A percentile compares a stretch with the other conserved stretches of the same genome.
Evolutionary conservation across 2,797 vertebrate species (phyloP).

Genomic region (Notolepis coatsorum): DNA sequence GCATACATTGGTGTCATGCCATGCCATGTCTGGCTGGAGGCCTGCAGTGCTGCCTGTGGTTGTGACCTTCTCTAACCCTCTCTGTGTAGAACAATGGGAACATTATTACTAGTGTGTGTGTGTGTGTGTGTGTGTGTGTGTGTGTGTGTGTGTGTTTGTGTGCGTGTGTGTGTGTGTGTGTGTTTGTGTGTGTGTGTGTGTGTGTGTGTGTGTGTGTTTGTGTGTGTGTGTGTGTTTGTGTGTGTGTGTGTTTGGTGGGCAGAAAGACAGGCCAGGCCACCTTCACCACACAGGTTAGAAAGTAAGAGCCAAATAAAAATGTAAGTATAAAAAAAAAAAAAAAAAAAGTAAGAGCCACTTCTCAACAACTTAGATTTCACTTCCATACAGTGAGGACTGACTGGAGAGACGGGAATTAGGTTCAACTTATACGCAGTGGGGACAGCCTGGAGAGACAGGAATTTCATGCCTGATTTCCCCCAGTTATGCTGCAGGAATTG

Average conservation of each 20-base stretch:
- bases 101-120: constrained; percentile 36
- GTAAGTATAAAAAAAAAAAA: too few relatives aligned
- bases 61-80: constrained; percentile 19
- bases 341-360: constrained; percentile 17
- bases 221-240: not conserved
- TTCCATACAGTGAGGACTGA: too few relatives aligned
- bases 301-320: too few relatives aligned
- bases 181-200: not conserved
- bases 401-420: too few relatives aligned
- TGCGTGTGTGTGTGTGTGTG: not conserved
- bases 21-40: constrained; percentile 8
- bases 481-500: too few relatives aligned
- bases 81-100: constrained; percentile 24
- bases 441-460: constrained; percentile 38
- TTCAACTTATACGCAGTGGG: too few relatives aligned
- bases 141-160: not conserved
- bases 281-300: constrained; percentile 39
- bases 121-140: not conserved
- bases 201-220: not conserved
- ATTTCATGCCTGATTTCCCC: constrained; percentile 43
- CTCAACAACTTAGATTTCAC: constrained; percentile 31
- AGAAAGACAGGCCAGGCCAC: too few relatives aligned
- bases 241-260: not conserved
- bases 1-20: not conserved
- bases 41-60: constrained; percentile 40